Percentiles rank a stretch among this genome's conserved stretches.
Conservation (phyloP, 2,797 vertebrate genomes). For the Benthosema pterotum region DNA sequence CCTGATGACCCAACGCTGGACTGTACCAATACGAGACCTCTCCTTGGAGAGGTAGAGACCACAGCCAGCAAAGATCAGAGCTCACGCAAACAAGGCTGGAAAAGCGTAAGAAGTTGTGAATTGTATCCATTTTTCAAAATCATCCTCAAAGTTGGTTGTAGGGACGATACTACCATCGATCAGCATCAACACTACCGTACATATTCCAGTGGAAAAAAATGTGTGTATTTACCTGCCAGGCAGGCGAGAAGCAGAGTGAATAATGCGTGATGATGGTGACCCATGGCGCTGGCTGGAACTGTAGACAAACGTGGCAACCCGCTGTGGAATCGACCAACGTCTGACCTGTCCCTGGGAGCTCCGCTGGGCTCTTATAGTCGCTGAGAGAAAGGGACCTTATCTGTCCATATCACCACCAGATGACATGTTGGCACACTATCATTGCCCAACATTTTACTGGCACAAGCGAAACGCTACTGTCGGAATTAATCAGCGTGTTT, state of each 20-base stretch:
- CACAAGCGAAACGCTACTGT: no score
- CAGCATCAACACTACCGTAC: neutral
- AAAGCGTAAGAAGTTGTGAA: no score
- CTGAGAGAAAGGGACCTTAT: slow-evolving; percentile 1
- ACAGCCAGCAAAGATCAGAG: no score
- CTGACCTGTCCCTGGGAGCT: neutral
- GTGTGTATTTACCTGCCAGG: slow-evolving; percentile 38
- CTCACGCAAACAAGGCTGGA: no score
- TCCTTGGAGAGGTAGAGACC: no score
- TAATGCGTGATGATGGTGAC: slow-evolving; percentile 3
- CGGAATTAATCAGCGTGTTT: slow-evolving; percentile 37
- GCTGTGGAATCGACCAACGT: neutral
- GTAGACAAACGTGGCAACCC: neutral
- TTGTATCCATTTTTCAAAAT: no score
- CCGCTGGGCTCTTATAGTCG: neutral
- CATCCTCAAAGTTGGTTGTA: no score
- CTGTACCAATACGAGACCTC: no score
- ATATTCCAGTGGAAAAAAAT: neutral
- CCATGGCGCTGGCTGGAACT: slow-evolving; percentile 34
- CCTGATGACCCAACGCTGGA: no score
- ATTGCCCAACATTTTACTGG: slow-evolving; percentile 14
- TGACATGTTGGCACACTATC: no score
- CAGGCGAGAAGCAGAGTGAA: slow-evolving; percentile 36
- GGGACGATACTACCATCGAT: no score
- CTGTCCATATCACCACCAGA: slow-evolving; percentile 24